Evolutionary conservation across 2,888 invertebrate genomes (phyloP).

Genomic region (Callosobruchus maculatus): DNA sequence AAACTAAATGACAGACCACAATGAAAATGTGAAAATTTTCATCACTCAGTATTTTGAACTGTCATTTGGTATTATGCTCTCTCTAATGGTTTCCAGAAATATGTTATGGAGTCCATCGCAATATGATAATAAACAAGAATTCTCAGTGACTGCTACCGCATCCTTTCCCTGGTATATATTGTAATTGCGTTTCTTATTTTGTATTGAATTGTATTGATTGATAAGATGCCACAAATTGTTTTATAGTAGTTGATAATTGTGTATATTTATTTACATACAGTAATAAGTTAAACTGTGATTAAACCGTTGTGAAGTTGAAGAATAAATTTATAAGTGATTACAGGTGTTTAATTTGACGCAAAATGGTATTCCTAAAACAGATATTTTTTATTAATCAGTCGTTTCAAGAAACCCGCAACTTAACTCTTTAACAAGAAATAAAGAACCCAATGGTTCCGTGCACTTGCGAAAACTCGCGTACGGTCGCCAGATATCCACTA

Average conservation of each 20-base stretch:
- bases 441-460: too few relatives aligned
- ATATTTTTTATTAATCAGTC: too few relatives aligned
- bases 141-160: too few relatives aligned
- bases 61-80: background rate
- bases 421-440: too few relatives aligned
- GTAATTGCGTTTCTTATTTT: background rate
- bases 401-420: too few relatives aligned
- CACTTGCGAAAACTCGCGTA: too few relatives aligned
- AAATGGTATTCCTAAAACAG: background rate
- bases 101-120: too few relatives aligned
- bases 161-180: too few relatives aligned
- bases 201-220: background rate
- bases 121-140: too few relatives aligned
- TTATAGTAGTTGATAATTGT: background rate
- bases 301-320: constrained; percentile 29
- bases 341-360: background rate
- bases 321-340: constrained; percentile 23
- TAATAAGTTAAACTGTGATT: constrained; percentile 37
- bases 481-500: too few relatives aligned
- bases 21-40: background rate
- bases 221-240: background rate
- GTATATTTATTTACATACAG: constrained; percentile 20
- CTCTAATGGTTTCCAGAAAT: background rate
- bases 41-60: background rate
- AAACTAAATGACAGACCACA: background rate